Base-by-base conservation (phyloP, 2,888 invertebrate genomes). In the Epinotia bilunana region DNA sequence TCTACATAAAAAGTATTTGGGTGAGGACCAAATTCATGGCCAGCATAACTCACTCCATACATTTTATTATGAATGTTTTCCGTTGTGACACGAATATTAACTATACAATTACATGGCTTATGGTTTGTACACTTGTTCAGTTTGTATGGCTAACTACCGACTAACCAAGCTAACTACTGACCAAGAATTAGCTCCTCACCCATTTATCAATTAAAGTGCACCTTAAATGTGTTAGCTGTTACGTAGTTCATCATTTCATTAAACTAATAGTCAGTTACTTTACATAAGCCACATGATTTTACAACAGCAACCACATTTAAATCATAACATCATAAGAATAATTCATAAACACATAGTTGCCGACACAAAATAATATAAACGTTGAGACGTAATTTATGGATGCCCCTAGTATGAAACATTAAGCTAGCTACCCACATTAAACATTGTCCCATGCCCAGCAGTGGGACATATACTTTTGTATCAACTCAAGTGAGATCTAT, bases 291-390 rank as follows among this genome's bases (percentile, higher is more conserved):
- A 16, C 6, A 28, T 3, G 1, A 58, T n/a, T 28, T 62, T 5
- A 3, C 11, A 63, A 2, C 20, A 63, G 13, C 49, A 49, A 23
- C 46, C 9, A 28, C 43, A 63, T 23, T 28, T n/a, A 33, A 65
- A 53, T 33, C 53, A 55, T 65, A 65, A 33, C 55, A 53, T 33
- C 53, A 55, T 65, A 65, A n/a, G 53, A 65, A 53, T 62, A 18
- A 39, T 49, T 23, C 43, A 23, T 28, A 65, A n/a, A 53, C 33
- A 23, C 1, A 49, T 53, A 65, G n/a, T 65, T 53, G 65, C 28
- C n/a, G n/a, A n/a, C n/a, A n/a, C n/a, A n/a, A n/a, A n/a, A n/a
- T n/a, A n/a, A n/a, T n/a, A n/a, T n/a, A n/a, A 23, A 23, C 46
- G 46, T 2, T 46, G 12, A 12, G 13, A 46, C 12, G 0, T 46